phyloP scores from a whole-genome alignment of 1,140 invertebrate genomes.

The Brachystomella parvula region DNA sequence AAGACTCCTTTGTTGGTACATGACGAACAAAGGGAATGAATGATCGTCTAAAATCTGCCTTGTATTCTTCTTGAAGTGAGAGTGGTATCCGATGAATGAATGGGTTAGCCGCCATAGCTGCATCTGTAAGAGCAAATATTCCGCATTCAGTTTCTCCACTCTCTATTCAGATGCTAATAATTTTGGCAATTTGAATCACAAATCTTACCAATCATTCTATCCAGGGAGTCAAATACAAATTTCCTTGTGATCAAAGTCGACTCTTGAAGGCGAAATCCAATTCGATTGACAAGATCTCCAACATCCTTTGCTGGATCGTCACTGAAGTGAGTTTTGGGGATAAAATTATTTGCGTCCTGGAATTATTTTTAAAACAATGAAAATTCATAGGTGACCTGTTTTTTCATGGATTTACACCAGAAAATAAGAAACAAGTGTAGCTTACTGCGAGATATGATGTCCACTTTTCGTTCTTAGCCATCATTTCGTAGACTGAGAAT shows the following conservation, averaged over 20 bases:
- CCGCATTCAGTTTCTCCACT: no score
- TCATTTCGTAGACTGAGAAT: slow-evolving; percentile 33
- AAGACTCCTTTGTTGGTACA: slow-evolving; percentile 2
- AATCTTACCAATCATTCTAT: slow-evolving; percentile 40
- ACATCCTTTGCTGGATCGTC: slow-evolving; percentile 55
- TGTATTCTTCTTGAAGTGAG: slow-evolving; percentile 55
- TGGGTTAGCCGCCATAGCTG: slow-evolving; percentile 63
- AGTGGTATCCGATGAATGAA: slow-evolving; percentile 59
- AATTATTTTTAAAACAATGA: slow-evolving; percentile 16
- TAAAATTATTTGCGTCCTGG: slow-evolving; percentile 53
- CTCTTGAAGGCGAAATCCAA: slow-evolving; percentile 57
- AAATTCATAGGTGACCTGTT: no score
- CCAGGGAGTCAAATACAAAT: slow-evolving; percentile 55
- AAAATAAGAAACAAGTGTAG: no score
- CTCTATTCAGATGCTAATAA: background rate
- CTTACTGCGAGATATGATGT: slow-evolving; percentile 24
- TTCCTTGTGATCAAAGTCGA: slow-evolving; percentile 56
- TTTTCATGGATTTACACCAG: no score
- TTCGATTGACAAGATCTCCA: slow-evolving; percentile 51
- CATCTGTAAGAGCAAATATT: slow-evolving; percentile 49
- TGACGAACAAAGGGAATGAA: slow-evolving; percentile 25
- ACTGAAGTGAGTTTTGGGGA: slow-evolving; percentile 58
- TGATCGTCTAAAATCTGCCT: slow-evolving; percentile 42
- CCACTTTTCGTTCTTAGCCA: slow-evolving; percentile 30
- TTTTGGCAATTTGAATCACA: slow-evolving; percentile 5